Evolutionary conservation across 2,113 vertebrate species (phyloP), one percentile per base, ranked within the genome.

Genomic region (Sula dactylatra): DNA sequence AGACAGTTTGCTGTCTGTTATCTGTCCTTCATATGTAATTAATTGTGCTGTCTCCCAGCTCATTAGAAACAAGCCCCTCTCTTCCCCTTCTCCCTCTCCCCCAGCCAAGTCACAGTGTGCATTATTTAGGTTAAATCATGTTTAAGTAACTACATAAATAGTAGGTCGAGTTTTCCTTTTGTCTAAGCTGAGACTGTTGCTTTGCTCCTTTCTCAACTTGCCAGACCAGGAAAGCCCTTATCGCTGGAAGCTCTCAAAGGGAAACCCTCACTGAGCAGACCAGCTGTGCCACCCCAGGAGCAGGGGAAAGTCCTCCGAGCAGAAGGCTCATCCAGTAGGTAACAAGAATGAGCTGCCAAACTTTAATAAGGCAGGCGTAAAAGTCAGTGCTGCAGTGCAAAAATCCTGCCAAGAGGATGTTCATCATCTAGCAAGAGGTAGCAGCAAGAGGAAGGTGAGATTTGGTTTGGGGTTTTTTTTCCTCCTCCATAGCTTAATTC

Each of bases 41-140:
- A 98, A 98, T 97, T 94, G 93, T 73, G 59, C 84, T 97, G 97
- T 97, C 97, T 97, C 93, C 85, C 2, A 40, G 91, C 96, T 98
- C 94, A 49, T 98, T 98, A 98, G 95, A 98, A 98, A 96, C 9
- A 36, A 95, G 82, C 70, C 70, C 72, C 69, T 96, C 32, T 78
- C 56, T 38, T 67, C 58, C 73, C 83, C 81, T 49, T 61, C 82
- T 40, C 62, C 55, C 65, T 38, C 55, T 81, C 25, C 49, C 64
- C 52, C 0, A 0, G 64, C 79, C 96, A 94, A 97, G 96, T 97
- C 97, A 92, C 84, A 92, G 79, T 38, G 90, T 89, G 94, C 70
- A 96, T 98, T 98, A 97, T 98, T 92, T 97, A 91, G 96, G 97
- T 96, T 98, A 98, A 98, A 98, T 98, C 97, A 97, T 97, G 97